Evolutionary conservation across 2,888 invertebrate genomes (phyloP).

Genomic region (Ochropleura plecta): DNA sequence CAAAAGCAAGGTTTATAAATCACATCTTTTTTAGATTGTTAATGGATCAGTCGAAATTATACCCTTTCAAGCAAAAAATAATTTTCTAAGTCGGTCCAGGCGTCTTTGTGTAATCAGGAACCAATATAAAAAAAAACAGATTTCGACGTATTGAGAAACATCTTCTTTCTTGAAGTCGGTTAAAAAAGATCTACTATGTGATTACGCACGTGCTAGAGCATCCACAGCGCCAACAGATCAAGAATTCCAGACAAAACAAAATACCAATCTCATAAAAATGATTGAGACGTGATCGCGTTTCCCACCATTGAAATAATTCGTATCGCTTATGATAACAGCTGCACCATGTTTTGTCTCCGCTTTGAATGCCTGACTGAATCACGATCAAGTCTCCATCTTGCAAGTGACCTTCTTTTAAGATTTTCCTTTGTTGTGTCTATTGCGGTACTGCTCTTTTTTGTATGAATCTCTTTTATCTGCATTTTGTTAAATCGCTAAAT

Average conservation of each 20-base stretch:
- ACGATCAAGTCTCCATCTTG: conserved; percentile 17
- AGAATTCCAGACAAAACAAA: conserved; percentile 37
- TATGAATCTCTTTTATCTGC: neutral
- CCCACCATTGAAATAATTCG: conserved; percentile 20
- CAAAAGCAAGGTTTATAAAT: neutral
- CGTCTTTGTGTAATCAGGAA: no score
- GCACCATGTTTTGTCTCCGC: conserved; percentile 32
- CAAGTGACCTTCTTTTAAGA: conserved; percentile 15
- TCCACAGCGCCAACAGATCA: conserved; percentile 10
- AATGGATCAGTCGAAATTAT: neutral
- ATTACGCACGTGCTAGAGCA: neutral
- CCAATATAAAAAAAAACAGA: no score
- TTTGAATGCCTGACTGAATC: conserved; percentile 17
- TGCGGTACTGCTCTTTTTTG: neutral
- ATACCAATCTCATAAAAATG: conserved; percentile 2
- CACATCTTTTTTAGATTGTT: neutral
- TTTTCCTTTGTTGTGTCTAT: neutral
- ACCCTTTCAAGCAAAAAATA: neutral
- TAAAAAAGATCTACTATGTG: neutral
- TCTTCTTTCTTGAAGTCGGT: no score
- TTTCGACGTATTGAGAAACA: no score
- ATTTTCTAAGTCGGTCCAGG: no score
- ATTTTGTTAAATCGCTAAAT: no score
- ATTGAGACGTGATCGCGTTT: conserved; percentile 7
- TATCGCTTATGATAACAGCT: conserved; percentile 46